Conservation (phyloP, 2,113 vertebrate species). For the Spilogale gracilis region DNA sequence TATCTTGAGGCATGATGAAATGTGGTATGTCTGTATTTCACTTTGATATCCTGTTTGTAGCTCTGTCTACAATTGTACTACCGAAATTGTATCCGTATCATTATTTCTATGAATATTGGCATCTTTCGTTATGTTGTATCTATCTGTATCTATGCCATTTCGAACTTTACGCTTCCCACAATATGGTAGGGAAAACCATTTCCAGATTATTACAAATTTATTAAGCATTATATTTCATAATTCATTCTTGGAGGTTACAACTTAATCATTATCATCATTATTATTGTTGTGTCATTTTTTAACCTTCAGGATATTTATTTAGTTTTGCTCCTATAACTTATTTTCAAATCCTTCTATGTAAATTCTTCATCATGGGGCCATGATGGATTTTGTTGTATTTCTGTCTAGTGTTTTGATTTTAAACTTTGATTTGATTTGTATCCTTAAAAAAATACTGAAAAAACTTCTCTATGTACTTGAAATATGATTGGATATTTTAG, state of each 20-base stretch:
- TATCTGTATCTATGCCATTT: rapidly evolving
- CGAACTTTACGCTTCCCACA: not conserved
- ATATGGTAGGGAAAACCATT: rapidly evolving
- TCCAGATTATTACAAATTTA: rapidly evolving
- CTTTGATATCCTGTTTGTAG: not conserved
- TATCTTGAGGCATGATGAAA: not conserved
- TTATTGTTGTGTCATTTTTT: not conserved
- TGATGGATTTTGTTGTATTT: not conserved
- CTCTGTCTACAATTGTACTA: rapidly evolving
- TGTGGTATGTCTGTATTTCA: not conserved
- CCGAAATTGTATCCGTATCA: no score
- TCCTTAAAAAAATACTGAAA: not conserved
- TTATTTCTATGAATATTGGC: rapidly evolving
- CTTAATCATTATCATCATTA: rapidly evolving
- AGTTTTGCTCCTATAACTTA: not conserved
- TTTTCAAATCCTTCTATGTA: not conserved
- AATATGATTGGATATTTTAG: not conserved
- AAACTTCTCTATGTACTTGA: not conserved
- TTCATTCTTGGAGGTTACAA: rapidly evolving
- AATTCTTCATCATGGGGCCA: rapidly evolving
- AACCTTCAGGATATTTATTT: not conserved
- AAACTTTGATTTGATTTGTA: not conserved
- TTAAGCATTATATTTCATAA: rapidly evolving
- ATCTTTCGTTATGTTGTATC: not conserved
- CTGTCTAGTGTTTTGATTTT: not conserved